phyloP scores from a whole-genome alignment of 2,797 vertebrate species.

The Diplodus puntazzo region DNA sequence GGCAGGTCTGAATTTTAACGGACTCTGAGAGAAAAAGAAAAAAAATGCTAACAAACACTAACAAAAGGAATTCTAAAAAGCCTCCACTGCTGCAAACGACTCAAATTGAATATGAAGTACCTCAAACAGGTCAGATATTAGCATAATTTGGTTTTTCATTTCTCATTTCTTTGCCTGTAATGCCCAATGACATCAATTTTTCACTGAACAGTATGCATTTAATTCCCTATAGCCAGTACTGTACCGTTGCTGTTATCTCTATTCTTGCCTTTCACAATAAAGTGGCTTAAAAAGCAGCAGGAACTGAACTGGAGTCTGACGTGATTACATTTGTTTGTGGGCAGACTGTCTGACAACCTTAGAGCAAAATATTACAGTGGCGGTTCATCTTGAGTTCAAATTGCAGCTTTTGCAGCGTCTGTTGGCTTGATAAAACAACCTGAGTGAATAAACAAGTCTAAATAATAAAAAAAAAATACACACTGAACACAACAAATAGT shows the following conservation, averaged over 20 bases:
- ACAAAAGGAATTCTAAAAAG: slow-evolving; percentile 31
- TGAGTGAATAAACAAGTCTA: not conserved
- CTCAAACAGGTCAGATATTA: not conserved
- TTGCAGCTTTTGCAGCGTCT: not conserved
- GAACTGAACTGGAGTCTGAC: slow-evolving; percentile 5
- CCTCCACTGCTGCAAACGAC: slow-evolving; percentile 11
- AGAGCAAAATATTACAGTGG: slow-evolving; percentile 18
- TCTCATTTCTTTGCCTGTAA: not conserved
- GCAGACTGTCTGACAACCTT: not conserved
- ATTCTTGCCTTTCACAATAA: not conserved
- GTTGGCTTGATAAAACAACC: slow-evolving; percentile 15
- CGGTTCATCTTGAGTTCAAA: slow-evolving; percentile 38
- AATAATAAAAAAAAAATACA: not conserved
- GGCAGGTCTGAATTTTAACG: slow-evolving; percentile 46
- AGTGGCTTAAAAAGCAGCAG: not conserved
- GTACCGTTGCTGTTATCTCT: not conserved
- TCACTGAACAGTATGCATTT: not conserved
- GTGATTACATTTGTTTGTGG: slow-evolving; percentile 10
- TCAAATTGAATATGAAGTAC: not conserved
- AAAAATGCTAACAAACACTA: slow-evolving; percentile 31
- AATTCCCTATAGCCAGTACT: not conserved
- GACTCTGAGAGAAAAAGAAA: slow-evolving; percentile 19
- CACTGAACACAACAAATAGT: not conserved
- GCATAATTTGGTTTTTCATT: not conserved
- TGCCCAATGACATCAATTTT: not conserved